A percentile compares a stretch with the other conserved stretches of the same genome.
These are phyloP conservation scores for Pachyrhynchus sulphureomaculatus DNA, from an alignment of 1,140 invertebrate species.

Conservation along the genomic window DNA sequence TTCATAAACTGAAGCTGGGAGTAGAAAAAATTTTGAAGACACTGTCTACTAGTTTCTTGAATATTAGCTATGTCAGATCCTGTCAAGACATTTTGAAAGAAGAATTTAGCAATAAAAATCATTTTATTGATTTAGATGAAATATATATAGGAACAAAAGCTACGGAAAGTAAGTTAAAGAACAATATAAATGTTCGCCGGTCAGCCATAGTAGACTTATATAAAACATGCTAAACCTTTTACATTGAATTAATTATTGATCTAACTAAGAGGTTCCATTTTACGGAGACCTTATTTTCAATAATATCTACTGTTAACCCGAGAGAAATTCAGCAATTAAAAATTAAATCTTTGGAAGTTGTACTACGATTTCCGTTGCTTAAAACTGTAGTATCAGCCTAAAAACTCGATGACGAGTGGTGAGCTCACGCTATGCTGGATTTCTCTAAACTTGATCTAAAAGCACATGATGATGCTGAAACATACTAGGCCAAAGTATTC, in stretches of 20 bases:
- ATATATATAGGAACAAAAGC: too few species aligned
- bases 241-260: neutral
- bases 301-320: conserved; percentile 14
- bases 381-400: conserved; percentile 3
- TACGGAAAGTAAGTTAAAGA: too few species aligned
- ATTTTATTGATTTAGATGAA: too few species aligned
- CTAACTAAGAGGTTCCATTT: conserved; percentile 8
- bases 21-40: too few species aligned
- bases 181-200: neutral
- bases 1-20: too few species aligned
- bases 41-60: too few species aligned
- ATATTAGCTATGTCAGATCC: too few species aligned
- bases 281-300: conserved; percentile 6
- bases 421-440: conserved; percentile 8
- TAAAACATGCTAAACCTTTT: conserved; percentile 2
- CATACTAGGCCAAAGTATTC: conserved; percentile 4
- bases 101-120: too few species aligned
- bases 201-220: neutral
- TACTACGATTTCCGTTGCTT: conserved; percentile 8
- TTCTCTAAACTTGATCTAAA: neutral
- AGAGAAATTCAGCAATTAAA: conserved; percentile 5
- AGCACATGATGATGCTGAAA: neutral
- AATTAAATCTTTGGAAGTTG: conserved; percentile 2
- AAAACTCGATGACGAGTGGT: conserved; percentile 16
- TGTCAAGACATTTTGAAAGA: too few species aligned